A percentile compares a stretch with the other conserved stretches of the same genome.
These are phyloP conservation scores for Prunella strophiata DNA, from an alignment of 2,797 vertebrate species.

Conservation along the genomic window DNA sequence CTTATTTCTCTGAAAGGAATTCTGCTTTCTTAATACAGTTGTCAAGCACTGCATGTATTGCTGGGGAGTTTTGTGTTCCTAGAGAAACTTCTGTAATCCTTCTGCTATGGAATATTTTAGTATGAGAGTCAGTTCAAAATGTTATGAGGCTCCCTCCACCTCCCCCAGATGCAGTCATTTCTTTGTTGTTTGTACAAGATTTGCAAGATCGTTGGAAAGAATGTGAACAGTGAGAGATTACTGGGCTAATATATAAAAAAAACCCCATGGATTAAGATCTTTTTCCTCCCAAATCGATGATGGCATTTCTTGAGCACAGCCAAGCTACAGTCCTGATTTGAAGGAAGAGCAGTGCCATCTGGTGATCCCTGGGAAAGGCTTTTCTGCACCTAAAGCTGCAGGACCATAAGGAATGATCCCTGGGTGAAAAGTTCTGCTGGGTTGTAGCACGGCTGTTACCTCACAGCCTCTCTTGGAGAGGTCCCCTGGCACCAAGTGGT, in stretches of 20 bases:
- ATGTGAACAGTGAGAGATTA: background rate
- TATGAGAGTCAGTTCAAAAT: background rate
- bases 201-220: constrained; percentile 1
- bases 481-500: background rate
- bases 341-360: constrained; percentile 74
- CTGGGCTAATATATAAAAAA: constrained; percentile 23
- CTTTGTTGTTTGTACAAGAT: constrained; percentile 22
- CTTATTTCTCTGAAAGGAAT: background rate
- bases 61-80: background rate
- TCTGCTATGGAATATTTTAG: background rate
- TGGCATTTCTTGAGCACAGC: background rate
- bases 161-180: constrained; percentile 9
- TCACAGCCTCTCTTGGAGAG: background rate
- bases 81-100: background rate
- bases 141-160: background rate
- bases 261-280: background rate
- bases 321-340: background rate
- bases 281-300: background rate
- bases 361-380: constrained; percentile 30
- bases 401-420: fast-evolving
- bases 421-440: background rate
- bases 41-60: background rate
- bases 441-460: fast-evolving
- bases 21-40: background rate
- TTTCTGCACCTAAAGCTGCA: background rate